Evolutionary conservation across 2,888 invertebrate genomes (phyloP).

Genomic region (Sphecodes monilicornis): DNA sequence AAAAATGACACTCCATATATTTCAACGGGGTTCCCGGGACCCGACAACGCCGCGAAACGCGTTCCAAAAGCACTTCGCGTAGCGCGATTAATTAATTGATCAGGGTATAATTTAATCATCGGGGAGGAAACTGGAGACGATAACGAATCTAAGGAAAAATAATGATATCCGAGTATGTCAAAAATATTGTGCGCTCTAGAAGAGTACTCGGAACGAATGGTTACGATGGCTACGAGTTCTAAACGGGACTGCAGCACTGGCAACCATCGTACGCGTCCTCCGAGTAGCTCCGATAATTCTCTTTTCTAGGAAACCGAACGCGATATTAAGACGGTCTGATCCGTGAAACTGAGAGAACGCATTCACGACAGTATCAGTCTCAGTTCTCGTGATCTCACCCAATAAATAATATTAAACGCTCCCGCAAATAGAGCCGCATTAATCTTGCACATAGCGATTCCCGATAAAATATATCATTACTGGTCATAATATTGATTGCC

Average conservation of each 20-base stretch:
- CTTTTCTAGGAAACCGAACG: slow-evolving; percentile 30
- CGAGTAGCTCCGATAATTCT: slow-evolving; percentile 47
- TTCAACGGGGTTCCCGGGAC: background rate
- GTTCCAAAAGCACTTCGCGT: background rate
- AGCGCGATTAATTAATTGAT: background rate
- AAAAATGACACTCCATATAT: slow-evolving; percentile 18
- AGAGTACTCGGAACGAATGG: slow-evolving; percentile 48
- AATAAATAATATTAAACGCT: background rate
- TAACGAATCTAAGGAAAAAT: background rate
- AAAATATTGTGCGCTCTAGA: background rate
- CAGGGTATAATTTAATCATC: background rate
- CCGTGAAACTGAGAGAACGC: slow-evolving; percentile 31
- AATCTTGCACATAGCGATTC: background rate
- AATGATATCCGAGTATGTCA: background rate
- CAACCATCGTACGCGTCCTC: slow-evolving; percentile 27
- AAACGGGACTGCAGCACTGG: slow-evolving; percentile 43
- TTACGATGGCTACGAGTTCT: slow-evolving; percentile 57
- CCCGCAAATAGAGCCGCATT: background rate
- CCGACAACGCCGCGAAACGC: background rate
- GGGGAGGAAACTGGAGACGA: background rate
- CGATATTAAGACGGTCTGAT: background rate
- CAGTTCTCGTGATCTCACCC: background rate
- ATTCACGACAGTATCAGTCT: slow-evolving; percentile 13
- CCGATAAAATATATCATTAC: background rate
- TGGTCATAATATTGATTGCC: background rate